Evolutionary conservation across 2,888 invertebrate species (phyloP).

Genomic region (Odontocolon sp.): DNA sequence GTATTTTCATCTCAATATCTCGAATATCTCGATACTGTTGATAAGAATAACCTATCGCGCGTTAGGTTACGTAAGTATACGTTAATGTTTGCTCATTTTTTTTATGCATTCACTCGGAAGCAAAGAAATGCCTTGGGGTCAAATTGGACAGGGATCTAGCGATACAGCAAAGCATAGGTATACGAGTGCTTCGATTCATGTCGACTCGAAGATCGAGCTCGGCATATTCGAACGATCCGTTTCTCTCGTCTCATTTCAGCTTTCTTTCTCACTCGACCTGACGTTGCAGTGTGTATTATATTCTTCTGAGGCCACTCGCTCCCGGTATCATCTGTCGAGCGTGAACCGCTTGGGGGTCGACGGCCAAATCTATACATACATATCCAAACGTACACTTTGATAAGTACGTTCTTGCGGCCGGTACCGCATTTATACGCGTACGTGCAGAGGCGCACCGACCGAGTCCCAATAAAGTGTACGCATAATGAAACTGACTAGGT

Average conservation of each 20-base stretch:
- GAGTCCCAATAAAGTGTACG: no score
- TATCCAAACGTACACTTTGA: background rate
- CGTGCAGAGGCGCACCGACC: background rate
- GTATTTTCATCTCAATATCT: no score
- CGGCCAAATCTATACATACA: slow-evolving; percentile 3
- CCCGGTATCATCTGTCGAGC: slow-evolving; percentile 23
- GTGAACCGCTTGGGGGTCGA: slow-evolving; percentile 1
- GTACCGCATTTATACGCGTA: background rate
- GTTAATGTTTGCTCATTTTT: no score
- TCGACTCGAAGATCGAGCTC: background rate
- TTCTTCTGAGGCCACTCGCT: slow-evolving; percentile 1
- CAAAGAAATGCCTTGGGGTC: no score
- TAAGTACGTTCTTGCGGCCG: background rate
- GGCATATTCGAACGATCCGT: slow-evolving; percentile 7
- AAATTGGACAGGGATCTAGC: background rate
- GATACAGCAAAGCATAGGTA: background rate
- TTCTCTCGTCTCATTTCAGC: background rate
- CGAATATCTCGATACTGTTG: no score
- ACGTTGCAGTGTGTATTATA: slow-evolving; percentile 4
- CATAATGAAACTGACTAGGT: no score
- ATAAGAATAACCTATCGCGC: no score
- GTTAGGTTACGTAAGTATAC: no score
- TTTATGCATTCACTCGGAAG: no score
- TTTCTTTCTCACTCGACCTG: background rate
- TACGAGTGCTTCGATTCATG: background rate